These are phyloP conservation scores for Chaetodon auriga DNA, from an alignment of 2,113 vertebrate genomes.

Conservation along the genomic window DNA sequence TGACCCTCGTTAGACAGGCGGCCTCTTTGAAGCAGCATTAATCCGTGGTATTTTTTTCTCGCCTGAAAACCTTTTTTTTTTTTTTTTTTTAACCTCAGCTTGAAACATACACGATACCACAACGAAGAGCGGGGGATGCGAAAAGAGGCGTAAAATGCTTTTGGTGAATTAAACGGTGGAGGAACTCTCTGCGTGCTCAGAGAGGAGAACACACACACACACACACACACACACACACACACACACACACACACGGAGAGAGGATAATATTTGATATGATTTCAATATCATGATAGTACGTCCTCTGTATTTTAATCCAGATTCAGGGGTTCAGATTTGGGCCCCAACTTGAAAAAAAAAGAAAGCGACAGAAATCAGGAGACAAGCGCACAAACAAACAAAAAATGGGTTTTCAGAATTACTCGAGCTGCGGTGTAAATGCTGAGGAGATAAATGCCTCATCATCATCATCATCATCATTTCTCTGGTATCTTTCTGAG, in stretches of 20 bases:
- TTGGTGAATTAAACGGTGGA: background rate
- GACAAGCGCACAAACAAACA: background rate
- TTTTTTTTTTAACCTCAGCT: background rate
- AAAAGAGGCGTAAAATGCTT: background rate
- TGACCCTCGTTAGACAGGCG: constrained; percentile 52
- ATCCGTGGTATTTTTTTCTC: background rate
- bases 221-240: background rate
- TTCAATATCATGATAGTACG: background rate
- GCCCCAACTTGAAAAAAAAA: background rate
- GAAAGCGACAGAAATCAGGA: background rate
- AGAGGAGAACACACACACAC: background rate
- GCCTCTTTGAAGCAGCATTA: constrained; percentile 32
- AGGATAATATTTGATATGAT: too few species aligned
- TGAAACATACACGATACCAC: background rate
- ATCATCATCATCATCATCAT: background rate
- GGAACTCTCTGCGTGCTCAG: background rate
- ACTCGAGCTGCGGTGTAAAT: background rate
- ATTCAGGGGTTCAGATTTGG: background rate
- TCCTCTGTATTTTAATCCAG: background rate
- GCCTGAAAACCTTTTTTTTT: background rate
- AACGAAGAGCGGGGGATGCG: background rate
- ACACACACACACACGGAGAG: too few species aligned
- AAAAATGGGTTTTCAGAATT: background rate
- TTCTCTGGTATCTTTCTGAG: background rate
- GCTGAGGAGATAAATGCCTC: background rate